These are phyloP conservation scores for Leptopilina clavipes DNA, from an alignment of 1,140 invertebrate genomes.

Conservation along the genomic window DNA sequence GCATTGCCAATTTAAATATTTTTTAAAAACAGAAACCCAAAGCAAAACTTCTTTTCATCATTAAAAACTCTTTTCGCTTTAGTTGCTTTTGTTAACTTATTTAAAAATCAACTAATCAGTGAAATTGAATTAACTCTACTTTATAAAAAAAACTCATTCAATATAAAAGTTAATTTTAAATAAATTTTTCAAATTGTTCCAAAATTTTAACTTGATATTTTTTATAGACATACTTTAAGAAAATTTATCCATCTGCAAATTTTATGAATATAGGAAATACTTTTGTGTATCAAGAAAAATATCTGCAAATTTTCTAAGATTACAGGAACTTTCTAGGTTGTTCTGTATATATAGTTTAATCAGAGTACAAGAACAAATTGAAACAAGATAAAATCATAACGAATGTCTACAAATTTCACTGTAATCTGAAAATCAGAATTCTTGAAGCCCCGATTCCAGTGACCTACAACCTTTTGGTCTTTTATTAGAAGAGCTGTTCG, in stretches of 20 bases:
- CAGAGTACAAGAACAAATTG: background rate
- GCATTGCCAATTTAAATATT: constrained; percentile 4
- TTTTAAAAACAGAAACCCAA: background rate
- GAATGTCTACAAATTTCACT: background rate
- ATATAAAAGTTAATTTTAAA: no score
- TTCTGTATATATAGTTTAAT: background rate
- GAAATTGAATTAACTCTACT: no score
- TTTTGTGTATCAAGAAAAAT: background rate
- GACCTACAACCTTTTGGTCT: constrained; percentile 8
- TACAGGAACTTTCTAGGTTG: background rate
- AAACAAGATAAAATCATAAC: constrained; percentile 4
- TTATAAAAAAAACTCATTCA: no score
- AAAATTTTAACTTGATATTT: no score
- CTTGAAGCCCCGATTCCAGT: background rate
- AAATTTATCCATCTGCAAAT: no score
- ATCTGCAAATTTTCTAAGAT: background rate
- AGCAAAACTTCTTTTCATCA: no score
- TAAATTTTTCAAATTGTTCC: no score
- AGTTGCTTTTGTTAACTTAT: no score
- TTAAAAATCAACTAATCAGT: no score
- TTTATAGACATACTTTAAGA: no score
- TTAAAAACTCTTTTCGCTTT: no score
- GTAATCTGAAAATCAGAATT: constrained; percentile 2
- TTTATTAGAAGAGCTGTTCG: background rate
- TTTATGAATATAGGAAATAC: no score